Evolutionary conservation across 2,888 invertebrate genomes (phyloP), one percentile per base, ranked within the genome.

Genomic region (Phaedon cochleariae): DNA sequence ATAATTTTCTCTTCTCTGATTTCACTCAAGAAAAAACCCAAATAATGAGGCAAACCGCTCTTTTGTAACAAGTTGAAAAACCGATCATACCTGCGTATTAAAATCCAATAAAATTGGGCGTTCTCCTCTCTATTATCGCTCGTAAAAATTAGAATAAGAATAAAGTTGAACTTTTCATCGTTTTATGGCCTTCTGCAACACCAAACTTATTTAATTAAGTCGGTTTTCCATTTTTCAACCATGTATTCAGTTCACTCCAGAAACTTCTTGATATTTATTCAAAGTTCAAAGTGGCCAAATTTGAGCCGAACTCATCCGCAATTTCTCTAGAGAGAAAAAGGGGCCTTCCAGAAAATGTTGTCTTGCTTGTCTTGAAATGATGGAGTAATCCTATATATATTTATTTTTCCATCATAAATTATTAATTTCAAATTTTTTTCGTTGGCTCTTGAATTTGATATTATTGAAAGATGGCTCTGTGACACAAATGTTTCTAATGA

Each of bases 191-290:
- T 41, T 46, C 22, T 55, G 57, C 59, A 53, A 49, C 57, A 49
- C 48, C 34, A 58, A 67, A 67, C 63, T 67, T 67, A 67, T 67
- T 67, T 60, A 64, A 67, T 67, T 64, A 63, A 67, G 53, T 67
- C 59, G 60, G 48, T 67, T 64, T 64, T 53, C 22, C 57, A 61
- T 53, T 67, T 67, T 64, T 61, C 21, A 31, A 26, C 58, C 58
- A 54, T 55, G 61, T 64, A 67, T 59, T 60, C 59, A 52, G 58
- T 59, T 60, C 62, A 59, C 62, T 59, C 20, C 61, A 54, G 26
- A 45, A 63, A 64, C 64, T 67, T 67, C 51, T 57, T 64, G 61
- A 67, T 59, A 67, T 67, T 60, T 58, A 53, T 58, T 64, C 53
- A 59, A 58, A 67, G 51, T 67, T 63, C 45, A 63, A 53, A 53